These are phyloP conservation scores for Drosophila falleni DNA, from an alignment of 2,888 invertebrate genomes.

Conservation along the genomic window DNA sequence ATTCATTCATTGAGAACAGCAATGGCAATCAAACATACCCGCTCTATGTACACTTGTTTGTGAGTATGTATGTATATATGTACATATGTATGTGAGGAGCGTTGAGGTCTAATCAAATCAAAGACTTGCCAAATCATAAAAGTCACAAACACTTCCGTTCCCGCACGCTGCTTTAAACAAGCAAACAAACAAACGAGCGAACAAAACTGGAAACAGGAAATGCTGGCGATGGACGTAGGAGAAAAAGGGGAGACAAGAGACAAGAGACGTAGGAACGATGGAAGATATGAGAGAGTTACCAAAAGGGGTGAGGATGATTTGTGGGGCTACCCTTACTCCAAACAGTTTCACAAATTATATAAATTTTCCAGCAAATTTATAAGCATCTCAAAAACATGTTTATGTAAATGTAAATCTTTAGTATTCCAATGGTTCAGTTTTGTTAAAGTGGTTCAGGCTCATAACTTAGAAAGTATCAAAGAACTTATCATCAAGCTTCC, in stretches of 20 bases:
- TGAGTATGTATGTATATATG: neutral
- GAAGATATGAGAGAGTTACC: neutral
- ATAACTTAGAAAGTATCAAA: neutral
- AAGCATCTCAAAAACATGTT: conserved; percentile 18
- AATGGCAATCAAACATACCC: conserved; percentile 44
- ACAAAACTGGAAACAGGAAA: conserved; percentile 34
- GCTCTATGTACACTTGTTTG: conserved; percentile 1
- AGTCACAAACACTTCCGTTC: conserved; percentile 60
- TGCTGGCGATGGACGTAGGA: conserved; percentile 10
- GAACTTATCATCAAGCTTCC: neutral
- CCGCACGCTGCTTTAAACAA: conserved; percentile 40
- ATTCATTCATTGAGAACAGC: conserved; percentile 61
- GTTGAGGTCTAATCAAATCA: conserved; percentile 62
- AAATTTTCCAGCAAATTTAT: conserved; percentile 42
- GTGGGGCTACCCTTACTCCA: neutral
- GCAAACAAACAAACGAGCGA: conserved; percentile 36
- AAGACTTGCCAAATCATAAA: conserved; percentile 63
- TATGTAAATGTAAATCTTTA: conserved; percentile 11
- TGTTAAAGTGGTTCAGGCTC: neutral
- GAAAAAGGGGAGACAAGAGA: neutral
- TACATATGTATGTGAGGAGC: conserved; percentile 6
- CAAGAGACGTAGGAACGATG: neutral
- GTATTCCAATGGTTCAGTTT: neutral
- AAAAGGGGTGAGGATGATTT: neutral
- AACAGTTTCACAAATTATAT: conserved; percentile 51